Evolutionary conservation across 2,888 invertebrate species (phyloP).

Genomic region (Anthophora plumipes): DNA sequence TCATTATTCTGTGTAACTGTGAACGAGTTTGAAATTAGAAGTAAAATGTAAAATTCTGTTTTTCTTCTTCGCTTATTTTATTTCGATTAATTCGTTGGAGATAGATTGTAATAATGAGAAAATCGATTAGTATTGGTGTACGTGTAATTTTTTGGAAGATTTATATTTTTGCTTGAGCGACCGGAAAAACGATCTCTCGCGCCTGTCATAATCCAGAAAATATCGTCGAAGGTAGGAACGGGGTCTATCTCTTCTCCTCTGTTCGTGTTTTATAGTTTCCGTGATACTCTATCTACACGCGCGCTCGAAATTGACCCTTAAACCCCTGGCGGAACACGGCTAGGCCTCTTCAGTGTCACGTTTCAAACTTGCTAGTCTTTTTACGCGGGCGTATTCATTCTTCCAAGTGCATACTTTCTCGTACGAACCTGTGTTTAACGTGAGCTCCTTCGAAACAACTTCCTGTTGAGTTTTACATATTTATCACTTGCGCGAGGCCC

Average conservation of each 20-base stretch:
- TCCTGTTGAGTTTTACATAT: constrained; percentile 46
- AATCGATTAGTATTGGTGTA: background rate
- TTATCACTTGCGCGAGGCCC: constrained; percentile 35
- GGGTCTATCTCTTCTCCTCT: background rate
- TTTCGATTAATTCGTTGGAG: too few species aligned
- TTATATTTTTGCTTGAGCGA: constrained; percentile 4
- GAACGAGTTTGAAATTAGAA: background rate
- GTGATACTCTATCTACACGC: constrained; percentile 15
- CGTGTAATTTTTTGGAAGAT: background rate
- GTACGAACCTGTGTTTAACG: constrained; percentile 18
- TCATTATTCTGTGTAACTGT: too few species aligned
- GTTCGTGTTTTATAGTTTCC: constrained; percentile 33
- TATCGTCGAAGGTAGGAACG: background rate
- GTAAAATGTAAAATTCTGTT: background rate
- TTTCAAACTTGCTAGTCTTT: constrained; percentile 36
- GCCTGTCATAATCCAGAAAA: background rate
- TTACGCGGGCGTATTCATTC: constrained; percentile 30
- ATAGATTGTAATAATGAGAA: background rate
- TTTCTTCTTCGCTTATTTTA: too few species aligned
- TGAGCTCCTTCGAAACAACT: constrained; percentile 32
- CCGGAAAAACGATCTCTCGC: background rate
- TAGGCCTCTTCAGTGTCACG: constrained; percentile 26
- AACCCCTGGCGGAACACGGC: constrained; percentile 7
- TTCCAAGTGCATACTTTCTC: constrained; percentile 14
- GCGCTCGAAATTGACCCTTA: constrained; percentile 32